phyloP scores from a whole-genome alignment of 2,888 invertebrate genomes.

The Tiphia femorata region DNA sequence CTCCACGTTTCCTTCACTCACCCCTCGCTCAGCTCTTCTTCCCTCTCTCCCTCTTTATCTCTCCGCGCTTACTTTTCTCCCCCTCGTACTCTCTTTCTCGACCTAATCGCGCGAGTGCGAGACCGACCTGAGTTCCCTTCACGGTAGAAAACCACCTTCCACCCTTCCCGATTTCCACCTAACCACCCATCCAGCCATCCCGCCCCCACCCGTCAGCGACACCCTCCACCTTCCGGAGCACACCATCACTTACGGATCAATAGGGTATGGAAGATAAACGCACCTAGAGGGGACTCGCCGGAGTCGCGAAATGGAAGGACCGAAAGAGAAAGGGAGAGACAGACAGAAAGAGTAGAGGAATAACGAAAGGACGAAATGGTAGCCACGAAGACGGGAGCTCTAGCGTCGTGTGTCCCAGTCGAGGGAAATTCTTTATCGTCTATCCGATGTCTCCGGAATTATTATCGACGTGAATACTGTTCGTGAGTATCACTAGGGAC shows the following conservation, averaged over 20 bases:
- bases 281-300: slow-evolving; percentile 43
- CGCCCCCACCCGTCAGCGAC: slow-evolving; percentile 43
- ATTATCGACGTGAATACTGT: no score
- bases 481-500: no score
- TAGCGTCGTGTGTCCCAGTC: slow-evolving; percentile 24
- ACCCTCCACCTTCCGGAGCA: slow-evolving; percentile 51
- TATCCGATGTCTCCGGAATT: no score
- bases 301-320: slow-evolving; percentile 18
- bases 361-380: slow-evolving; percentile 37
- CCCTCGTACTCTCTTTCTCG: slow-evolving; percentile 15
- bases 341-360: slow-evolving; percentile 24
- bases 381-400: slow-evolving; percentile 15
- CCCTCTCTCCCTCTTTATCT: slow-evolving; percentile 10
- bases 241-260: slow-evolving; percentile 66
- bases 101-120: slow-evolving; percentile 53
- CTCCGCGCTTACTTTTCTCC: background rate
- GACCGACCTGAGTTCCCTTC: slow-evolving; percentile 37
- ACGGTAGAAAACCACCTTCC: slow-evolving; percentile 39
- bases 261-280: slow-evolving; percentile 67
- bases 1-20: slow-evolving; percentile 7
- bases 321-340: no score
- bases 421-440: slow-evolving; percentile 13
- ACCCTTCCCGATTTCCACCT: slow-evolving; percentile 19
- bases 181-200: slow-evolving; percentile 31
- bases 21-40: slow-evolving; percentile 26